Evolutionary conservation across 35 echinoderm and acorn worm genomes (phyloP).

Genomic region (Lytechinus variegatus): DNA sequence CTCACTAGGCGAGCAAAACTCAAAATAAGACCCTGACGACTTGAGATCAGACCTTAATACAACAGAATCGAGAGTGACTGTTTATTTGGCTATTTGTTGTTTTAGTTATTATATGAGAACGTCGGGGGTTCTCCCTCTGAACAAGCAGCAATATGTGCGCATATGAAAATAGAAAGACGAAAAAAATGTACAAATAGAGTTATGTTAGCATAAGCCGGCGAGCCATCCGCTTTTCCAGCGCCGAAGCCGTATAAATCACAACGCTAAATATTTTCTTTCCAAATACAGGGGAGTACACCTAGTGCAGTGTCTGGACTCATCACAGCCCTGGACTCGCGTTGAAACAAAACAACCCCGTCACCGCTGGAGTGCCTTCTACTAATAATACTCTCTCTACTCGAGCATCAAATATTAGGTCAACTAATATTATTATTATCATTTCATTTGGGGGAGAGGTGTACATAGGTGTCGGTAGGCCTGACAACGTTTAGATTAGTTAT

Average conservation of each 20-base stretch:
- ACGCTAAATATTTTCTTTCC: slow-evolving; percentile 54
- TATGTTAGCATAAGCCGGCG: slow-evolving; percentile 48
- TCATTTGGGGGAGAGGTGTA: slow-evolving; percentile 45
- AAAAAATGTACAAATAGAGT: slow-evolving; percentile 55
- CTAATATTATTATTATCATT: slow-evolving; percentile 56
- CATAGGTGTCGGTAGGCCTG: slow-evolving; percentile 45
- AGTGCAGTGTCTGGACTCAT: not conserved
- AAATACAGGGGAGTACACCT: slow-evolving; percentile 49
- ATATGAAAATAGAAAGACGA: slow-evolving; percentile 49
- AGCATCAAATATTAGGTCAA: slow-evolving; percentile 55
- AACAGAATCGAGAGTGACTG: slow-evolving; percentile 42
- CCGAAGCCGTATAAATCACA: slow-evolving; percentile 58
- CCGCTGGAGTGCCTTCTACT: slow-evolving; percentile 28
- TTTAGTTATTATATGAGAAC: slow-evolving; percentile 56
- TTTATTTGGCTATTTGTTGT: slow-evolving; percentile 55
- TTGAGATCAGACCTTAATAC: slow-evolving; percentile 50
- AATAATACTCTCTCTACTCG: slow-evolving; percentile 53
- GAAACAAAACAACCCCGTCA: slow-evolving; percentile 39
- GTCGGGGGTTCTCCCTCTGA: slow-evolving; percentile 40
- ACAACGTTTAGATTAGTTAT: slow-evolving; percentile 43
- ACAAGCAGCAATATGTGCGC: slow-evolving; percentile 43
- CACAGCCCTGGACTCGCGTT: slow-evolving; percentile 10
- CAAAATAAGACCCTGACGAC: slow-evolving; percentile 29
- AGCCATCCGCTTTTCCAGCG: slow-evolving; percentile 50
- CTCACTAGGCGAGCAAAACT: slow-evolving; percentile 18